A percentile compares a stretch with the other conserved stretches of the same genome.
Conservation (phyloP, 2,797 vertebrate species). For the Sebastes umbrosus region DNA sequence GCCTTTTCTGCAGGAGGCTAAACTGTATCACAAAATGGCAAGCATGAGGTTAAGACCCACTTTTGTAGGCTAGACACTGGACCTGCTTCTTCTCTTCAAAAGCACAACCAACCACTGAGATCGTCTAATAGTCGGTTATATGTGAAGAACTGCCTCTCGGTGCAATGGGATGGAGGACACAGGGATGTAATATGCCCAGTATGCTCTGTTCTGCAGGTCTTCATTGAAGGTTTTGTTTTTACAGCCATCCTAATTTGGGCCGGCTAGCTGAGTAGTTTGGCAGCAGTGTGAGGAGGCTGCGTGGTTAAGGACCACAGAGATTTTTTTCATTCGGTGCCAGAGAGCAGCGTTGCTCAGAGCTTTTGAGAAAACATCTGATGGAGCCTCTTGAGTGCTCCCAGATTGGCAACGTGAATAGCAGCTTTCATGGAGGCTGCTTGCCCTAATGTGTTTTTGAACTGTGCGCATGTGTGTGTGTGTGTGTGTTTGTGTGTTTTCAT, state of each 20-base stretch:
- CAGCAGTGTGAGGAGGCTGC: constrained; percentile 46
- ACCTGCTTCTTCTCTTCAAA: not conserved
- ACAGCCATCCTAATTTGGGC: constrained; percentile 49
- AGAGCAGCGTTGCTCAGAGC: constrained; percentile 58
- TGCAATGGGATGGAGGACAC: not conserved
- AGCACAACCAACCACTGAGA: not conserved
- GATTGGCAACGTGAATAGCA: constrained; percentile 77
- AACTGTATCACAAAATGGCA: not conserved
- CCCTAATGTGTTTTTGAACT: constrained; percentile 67
- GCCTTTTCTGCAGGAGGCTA: not conserved
- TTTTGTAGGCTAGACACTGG: not conserved
- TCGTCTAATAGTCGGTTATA: not conserved
- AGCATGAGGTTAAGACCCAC: not conserved
- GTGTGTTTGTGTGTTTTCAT: constrained; percentile 11
- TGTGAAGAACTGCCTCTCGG: not conserved
- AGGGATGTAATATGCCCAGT: not conserved
- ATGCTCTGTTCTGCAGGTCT: constrained; percentile 11
- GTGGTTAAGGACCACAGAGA: constrained; percentile 64
- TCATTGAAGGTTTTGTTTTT: constrained; percentile 49
- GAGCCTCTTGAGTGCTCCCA: constrained; percentile 77
- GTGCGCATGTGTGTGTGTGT: not conserved
- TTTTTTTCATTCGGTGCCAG: constrained; percentile 68
- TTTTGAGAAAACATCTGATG: constrained; percentile 79
- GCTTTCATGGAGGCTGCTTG: constrained; percentile 69
- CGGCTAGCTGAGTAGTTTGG: constrained; percentile 33